A percentile compares a stretch with the other conserved stretches of the same genome.
Evolutionary conservation across 2,113 vertebrate species (phyloP).

Genomic region (Pandion haliaetus): DNA sequence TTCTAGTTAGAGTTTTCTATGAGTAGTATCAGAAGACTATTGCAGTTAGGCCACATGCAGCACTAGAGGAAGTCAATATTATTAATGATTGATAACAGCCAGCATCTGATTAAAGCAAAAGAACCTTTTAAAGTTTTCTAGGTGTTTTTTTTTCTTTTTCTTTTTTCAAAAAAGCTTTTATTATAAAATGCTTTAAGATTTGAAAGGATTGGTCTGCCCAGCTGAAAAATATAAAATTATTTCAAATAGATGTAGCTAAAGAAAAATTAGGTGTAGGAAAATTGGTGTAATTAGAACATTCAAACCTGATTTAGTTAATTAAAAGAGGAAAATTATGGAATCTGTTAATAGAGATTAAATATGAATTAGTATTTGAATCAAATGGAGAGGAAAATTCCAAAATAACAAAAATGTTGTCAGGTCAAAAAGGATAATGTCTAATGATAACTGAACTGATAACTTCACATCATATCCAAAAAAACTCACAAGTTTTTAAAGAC

Average conservation of each 20-base stretch:
- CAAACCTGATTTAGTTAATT: neutral
- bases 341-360: neutral
- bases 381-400: neutral
- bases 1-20: neutral
- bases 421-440: neutral
- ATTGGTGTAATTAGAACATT: neutral
- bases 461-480: neutral
- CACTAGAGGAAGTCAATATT: neutral
- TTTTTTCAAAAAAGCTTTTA: fast-evolving
- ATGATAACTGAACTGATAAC: neutral
- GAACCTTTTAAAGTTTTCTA: neutral
- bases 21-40: neutral
- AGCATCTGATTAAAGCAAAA: neutral
- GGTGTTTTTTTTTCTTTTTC: no score
- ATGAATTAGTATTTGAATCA: neutral
- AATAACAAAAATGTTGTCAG: neutral
- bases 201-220: neutral
- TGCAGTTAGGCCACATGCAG: neutral
- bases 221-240: neutral
- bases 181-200: neutral
- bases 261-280: neutral
- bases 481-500: neutral
- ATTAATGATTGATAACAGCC: neutral
- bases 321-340: neutral
- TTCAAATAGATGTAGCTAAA: neutral